Evolutionary conservation across 2,797 vertebrate genomes (phyloP).

Genomic region (Peromyscus eremicus): DNA sequence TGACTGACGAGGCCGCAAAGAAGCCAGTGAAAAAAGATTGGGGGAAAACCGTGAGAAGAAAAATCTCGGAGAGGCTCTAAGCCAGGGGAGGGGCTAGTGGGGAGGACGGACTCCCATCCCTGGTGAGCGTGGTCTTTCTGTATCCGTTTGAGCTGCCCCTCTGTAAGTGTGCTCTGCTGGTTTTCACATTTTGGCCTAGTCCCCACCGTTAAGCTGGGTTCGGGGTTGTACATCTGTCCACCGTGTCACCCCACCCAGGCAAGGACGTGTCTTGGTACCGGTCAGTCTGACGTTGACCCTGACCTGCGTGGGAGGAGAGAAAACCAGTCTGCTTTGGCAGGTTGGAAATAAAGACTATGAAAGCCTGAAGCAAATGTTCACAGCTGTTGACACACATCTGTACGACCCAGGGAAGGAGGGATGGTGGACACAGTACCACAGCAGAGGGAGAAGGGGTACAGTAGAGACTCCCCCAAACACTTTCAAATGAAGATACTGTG

Average conservation of each 20-base stretch:
- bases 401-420: not conserved
- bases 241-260: not conserved
- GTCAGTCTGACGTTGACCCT: not conserved
- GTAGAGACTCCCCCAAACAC: not conserved
- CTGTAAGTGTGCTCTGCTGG: not conserved
- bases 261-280: not conserved
- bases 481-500: not conserved
- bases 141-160: not conserved
- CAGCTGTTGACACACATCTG: not conserved
- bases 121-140: not conserved
- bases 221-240: not conserved
- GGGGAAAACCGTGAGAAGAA: not conserved
- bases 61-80: not conserved
- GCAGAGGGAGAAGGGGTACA: not conserved
- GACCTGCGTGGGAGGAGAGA: not conserved
- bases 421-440: not conserved
- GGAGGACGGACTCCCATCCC: not conserved
- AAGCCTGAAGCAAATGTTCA: not conserved
- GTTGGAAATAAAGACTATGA: slow-evolving; percentile 67
- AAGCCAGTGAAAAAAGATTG: not conserved
- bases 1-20: not conserved
- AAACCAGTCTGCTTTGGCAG: not conserved
- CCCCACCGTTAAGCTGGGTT: not conserved
- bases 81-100: not conserved
- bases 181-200: not conserved